A percentile compares a stretch with the other conserved stretches of the same genome.
Conservation (phyloP, 2,797 vertebrate species). For the Tangara arthus region DNA sequence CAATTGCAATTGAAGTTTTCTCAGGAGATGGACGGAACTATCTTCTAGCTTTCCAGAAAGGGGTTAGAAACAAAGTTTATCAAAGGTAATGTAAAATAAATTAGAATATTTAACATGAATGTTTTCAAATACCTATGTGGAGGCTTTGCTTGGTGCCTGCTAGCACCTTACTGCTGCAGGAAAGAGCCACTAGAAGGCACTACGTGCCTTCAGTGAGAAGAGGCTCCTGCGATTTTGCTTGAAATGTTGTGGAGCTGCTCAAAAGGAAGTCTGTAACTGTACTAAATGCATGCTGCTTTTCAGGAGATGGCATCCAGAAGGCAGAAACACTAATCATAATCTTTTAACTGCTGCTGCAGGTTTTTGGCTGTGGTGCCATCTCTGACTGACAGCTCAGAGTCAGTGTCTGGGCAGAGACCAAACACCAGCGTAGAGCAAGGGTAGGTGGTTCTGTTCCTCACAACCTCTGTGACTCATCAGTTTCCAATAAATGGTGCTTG, state of each 20-base stretch:
- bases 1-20: slow-evolving; percentile 97
- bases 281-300: background rate
- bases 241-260: background rate
- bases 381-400: slow-evolving; percentile 96
- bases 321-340: background rate
- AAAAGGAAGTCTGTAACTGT: background rate
- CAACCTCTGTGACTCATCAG: background rate
- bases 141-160: background rate
- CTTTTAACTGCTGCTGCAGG: slow-evolving; percentile 71
- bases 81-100: slow-evolving; percentile 84
- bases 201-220: background rate
- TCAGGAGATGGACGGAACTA: slow-evolving; percentile 97
- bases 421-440: slow-evolving; percentile 99
- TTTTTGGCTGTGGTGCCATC: slow-evolving; percentile 97
- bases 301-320: fast-evolving
- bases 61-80: slow-evolving; percentile 98
- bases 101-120: background rate
- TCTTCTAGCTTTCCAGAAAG: slow-evolving; percentile 94
- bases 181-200: background rate
- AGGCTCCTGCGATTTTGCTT: fast-evolving
- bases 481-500: background rate
- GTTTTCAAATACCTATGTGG: background rate
- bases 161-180: background rate
- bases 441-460: slow-evolving; percentile 70
- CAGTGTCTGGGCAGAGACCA: slow-evolving; percentile 94